Percentiles rank a stretch among this genome's conserved stretches.
Conservation (phyloP, 2,113 vertebrate species). For the Labrus mixtus region DNA sequence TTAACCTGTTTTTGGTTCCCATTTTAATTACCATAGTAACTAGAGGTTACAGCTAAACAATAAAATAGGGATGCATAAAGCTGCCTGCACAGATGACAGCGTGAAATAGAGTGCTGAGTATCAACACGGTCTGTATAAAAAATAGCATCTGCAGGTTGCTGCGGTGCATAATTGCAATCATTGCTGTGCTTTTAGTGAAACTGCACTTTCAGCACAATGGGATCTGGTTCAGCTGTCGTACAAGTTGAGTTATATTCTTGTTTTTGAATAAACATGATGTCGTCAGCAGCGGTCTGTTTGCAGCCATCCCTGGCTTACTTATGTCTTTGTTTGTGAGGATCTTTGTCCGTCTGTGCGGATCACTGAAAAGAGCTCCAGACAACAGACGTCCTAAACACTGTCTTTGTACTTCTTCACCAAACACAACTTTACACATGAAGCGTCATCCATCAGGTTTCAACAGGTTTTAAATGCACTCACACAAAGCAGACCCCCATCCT, state of each 20-base stretch:
- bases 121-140: too few relatives aligned
- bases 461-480: conserved; percentile 30
- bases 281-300: conserved; percentile 9
- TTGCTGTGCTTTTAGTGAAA: too few relatives aligned
- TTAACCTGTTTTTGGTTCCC: too few relatives aligned
- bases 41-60: too few relatives aligned
- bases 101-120: too few relatives aligned
- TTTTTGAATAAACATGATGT: not conserved
- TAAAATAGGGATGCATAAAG: too few relatives aligned
- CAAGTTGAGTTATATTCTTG: too few relatives aligned
- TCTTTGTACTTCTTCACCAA: conserved; percentile 17
- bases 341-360: conserved; percentile 9
- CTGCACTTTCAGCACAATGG: too few relatives aligned
- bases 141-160: too few relatives aligned
- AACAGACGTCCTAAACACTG: conserved; percentile 8
- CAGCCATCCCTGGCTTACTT: not conserved
- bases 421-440: conserved; percentile 21
- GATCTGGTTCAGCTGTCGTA: too few relatives aligned
- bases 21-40: too few relatives aligned
- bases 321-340: not conserved
- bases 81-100: not conserved
- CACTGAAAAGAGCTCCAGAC: conserved; percentile 19
- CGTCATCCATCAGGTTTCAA: conserved; percentile 46
- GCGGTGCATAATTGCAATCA: too few relatives aligned
- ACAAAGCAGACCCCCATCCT: not conserved